Base-by-base conservation (phyloP, 1,140 invertebrate genomes). In the Lepidostoma basale region DNA sequence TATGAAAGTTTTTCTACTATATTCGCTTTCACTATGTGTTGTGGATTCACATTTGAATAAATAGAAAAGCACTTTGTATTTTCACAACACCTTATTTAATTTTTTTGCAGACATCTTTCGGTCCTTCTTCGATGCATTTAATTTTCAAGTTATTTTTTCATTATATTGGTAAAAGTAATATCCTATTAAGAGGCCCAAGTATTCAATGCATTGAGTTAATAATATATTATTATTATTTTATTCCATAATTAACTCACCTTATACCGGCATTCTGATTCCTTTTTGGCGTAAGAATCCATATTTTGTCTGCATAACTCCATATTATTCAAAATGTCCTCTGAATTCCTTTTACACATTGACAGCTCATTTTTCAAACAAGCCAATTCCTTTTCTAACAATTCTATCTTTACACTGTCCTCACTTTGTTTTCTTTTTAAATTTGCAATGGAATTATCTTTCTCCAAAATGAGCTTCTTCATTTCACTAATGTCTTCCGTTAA, bases 401-500 rank as follows among this genome's bases (percentile, higher is more conserved):
- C 59, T 4, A 44, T 54, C 54, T 68, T 74, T 8, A 80, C 71
- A 54, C 78, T 76, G 23, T 59, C 62, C 18, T 76, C 68, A 18
- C 36, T 76, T 22, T 76, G 60, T 9, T 74, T 72, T 3, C 77
- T 69, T 45, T 79, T 68, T 2, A 26, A 71, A 28, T 74, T 44
- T 45, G 74, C 69, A 33, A 74, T 64, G 18, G 14, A 59, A 62
- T 77, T 77, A 9, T 81, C 76, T 73, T 77, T 78, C 58, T 74
- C 74, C 8, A 33, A 16, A 22, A 69, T 4, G 40, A 77, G 67
- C 45, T 70, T 72, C 64, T 78, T 75, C 4, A 70, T 44, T 20
- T 26, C 49, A 62, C 44, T 56, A 42, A 76, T 75, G 73, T 76
- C 79, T 10, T 77, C 71, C 67, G 76, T 78, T 45, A 45, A 74